Evolutionary conservation across 2,888 invertebrate species (phyloP), one percentile per base, ranked within the genome.

Genomic region (Polyploca ridens): DNA sequence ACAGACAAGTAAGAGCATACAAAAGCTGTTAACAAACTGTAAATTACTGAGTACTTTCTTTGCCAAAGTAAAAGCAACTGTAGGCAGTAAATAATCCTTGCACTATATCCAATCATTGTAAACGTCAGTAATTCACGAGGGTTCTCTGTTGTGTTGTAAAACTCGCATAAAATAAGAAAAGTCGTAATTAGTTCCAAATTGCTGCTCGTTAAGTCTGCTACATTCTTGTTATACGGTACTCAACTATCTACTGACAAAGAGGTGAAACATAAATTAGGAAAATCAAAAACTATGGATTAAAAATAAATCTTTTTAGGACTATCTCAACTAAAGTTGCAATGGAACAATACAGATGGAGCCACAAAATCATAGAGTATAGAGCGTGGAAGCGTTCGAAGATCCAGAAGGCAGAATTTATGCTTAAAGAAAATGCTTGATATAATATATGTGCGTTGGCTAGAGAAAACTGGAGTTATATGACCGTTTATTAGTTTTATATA

Each of bases 111-210:
- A 27, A 61, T 61, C 54, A 61, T 44, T 38, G 60, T 60, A 38
- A 60, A 60, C 67, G 74, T 74, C 73, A 64, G 72, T 81, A 79
- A 74, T 72, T 74, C 64, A 69, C 71, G 11, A 73, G 70, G 76
- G 69, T 75, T 62, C 76, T 74, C 74, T 75, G 72, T 69, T 71
- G 74, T 68, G 70, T 71, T 78, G 75, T 83, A 74, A 75, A 83
- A 77, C 68, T 69, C 57, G 59, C 62, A 77, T 79, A 77, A 84
- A 85, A 77, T 84, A 84, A 81, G 76, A 77, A 77, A 81, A 79
- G 71, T 77, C 72, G 81, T 84, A 84, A 87, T 87, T 87, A 86
- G 81, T 77, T 78, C 80, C 75, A 78, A 79, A 82, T n/a, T n/a
- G 19, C 54, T 19, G 41, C 41, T 41, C 41, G 41, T 41, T 41